Conservation (phyloP, 2,797 vertebrate genomes). For the Gymnothorax reevesii region DNA sequence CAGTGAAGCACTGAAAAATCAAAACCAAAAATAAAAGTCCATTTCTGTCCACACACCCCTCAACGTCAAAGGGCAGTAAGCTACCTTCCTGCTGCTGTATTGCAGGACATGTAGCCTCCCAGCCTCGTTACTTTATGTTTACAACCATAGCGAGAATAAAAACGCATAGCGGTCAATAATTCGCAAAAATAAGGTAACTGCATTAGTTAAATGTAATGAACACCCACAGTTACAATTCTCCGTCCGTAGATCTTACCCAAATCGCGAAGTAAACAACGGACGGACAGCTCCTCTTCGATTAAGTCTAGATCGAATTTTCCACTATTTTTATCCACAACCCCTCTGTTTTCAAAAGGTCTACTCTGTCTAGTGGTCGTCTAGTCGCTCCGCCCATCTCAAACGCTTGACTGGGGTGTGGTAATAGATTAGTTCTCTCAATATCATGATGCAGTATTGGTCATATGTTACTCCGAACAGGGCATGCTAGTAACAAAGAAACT, state of each 20-base stretch:
- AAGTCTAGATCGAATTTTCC: conserved; percentile 28
- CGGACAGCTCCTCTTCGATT: conserved; percentile 19
- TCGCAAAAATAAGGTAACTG: background rate
- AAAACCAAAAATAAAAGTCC: background rate
- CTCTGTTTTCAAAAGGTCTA: conserved; percentile 49
- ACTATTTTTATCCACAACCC: conserved; percentile 53
- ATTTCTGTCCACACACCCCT: background rate
- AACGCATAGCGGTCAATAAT: conserved; percentile 5
- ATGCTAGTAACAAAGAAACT: background rate
- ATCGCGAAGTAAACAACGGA: background rate
- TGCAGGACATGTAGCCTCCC: background rate
- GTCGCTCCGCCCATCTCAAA: conserved; percentile 61
- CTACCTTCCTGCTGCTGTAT: background rate
- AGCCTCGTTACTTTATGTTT: conserved; percentile 3
- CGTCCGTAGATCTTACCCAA: conserved; percentile 19
- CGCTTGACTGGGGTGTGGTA: conserved; percentile 65
- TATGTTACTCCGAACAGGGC: background rate
- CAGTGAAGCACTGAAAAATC: background rate
- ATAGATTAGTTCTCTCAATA: conserved; percentile 28
- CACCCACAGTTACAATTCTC: background rate
- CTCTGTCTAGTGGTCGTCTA: conserved; percentile 36
- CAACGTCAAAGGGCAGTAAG: background rate
- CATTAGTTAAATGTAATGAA: background rate
- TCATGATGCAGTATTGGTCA: conserved; percentile 49
- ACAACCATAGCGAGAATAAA: background rate